Evolutionary conservation across 2,888 invertebrate species (phyloP), one percentile per base, ranked within the genome.

Genomic region (Drosophila mimica): DNA sequence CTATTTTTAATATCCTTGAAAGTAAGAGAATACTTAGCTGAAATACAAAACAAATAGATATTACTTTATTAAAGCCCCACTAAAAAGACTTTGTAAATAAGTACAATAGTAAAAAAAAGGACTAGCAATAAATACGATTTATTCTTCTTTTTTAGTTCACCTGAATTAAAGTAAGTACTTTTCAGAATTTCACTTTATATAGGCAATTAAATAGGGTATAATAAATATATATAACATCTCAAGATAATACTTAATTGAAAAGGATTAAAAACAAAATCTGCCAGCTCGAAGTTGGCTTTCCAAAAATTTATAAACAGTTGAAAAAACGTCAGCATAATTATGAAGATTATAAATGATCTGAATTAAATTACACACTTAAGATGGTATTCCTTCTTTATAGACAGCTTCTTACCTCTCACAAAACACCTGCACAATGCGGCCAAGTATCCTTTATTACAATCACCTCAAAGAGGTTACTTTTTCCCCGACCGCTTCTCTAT

Each of bases 341-440:
- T 48, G 34, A 31, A 11, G n/a, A 40, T 57, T 54, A 53, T 4
- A 28, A n/a, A 6, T 58, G 48, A 62, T 48, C 59, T 62, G 17
- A 51, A 68, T 58, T 54, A 53, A 62, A 61, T 54, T 9, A 33
- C 28, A 46, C 66, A 46, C 56, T 49, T 56, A 51, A 13, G 5
- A 36, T 28, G 25, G 6, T 25, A 17, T 28, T 13, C 2, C 33
- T 46, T 30, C 11, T 28, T n/a, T 9, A 52, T n/a, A 58, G 2
- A 28, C 9, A 36, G 8, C 11, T 30, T 33, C 28, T 34, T 30
- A 46, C 15, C 20, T 8, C 40, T 20, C 6, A 13, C 4, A 40
- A 65, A 46, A 43, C 51, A 70, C 58, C 74, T 78, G 66, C 48
- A 59, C 36, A 53, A 31, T 48, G 34, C 46, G 30, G 15, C 11